Base-by-base conservation (phyloP, 2,797 vertebrate genomes). In the Limosa lapponica region DNA sequence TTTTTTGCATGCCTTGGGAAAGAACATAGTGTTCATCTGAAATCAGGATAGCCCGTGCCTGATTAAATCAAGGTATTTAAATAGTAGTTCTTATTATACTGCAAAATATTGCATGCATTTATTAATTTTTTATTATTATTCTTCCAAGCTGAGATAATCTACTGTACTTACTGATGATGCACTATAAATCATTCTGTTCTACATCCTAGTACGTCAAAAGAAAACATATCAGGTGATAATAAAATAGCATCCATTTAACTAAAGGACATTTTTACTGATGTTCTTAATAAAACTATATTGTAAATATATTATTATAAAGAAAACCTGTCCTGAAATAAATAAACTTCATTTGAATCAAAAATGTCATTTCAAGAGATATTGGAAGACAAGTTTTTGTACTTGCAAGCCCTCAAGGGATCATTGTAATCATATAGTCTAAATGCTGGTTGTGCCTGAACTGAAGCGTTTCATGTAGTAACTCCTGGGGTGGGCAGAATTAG, bases 51-150 rank as follows among this genome's bases (percentile, higher is more conserved):
- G 46, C 82, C 79, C 84, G 46, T 64, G 52, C 43, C 52, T 95
- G 72, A 90, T 95, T 88, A 86, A 52, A 66, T 62, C 72, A 87
- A 86, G 54, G n/a, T 81, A 75, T 81, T 93, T 88, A 94, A 92
- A 93, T 46, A 87, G 55, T 61, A 39, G 44, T 58, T 77, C 82
- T 85, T 92, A 70, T 84, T 89, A 93, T 57, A 58, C 59, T 73
- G 48, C n/a, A 70, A 96, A 95, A 69, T 88, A 87, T 59, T 74
- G 61, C 54, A 65, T 88, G 8, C 49, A 71, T 92, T 83, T 85
- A 88, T 93, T 95, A 11, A 51, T 86, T 83, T 95, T 77, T 82
- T 71, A 27, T 90, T 77, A 24, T 90, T 81, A 52, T 89, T 93
- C 34, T 92, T 54, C 49, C 82, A 86, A 81, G 51, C 18, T 13